A percentile compares a stretch with the other conserved stretches of the same genome.
These are phyloP conservation scores for Holothuria glaberrima DNA, from an alignment of 35 echinoderm and acorn worm species.

Conservation along the genomic window DNA sequence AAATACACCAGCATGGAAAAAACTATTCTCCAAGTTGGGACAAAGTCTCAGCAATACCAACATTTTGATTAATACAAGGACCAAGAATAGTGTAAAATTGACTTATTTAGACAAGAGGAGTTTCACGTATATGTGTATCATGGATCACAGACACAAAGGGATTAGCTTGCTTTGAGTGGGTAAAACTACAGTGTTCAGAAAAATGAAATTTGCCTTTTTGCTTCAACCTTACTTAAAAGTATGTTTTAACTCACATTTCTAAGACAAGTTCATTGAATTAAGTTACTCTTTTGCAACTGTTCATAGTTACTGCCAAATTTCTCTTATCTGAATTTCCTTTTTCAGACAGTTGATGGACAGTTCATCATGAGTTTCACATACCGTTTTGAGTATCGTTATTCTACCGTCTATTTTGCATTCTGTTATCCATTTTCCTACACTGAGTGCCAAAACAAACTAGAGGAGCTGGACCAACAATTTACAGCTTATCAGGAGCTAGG, in stretches of 20 bases:
- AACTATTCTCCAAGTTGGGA: too few relatives aligned
- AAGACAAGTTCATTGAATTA: not conserved
- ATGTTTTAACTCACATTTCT: not conserved
- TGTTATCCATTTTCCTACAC: conserved; percentile 95
- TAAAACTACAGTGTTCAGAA: too few relatives aligned
- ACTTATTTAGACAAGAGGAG: too few relatives aligned
- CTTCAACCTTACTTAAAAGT: too few relatives aligned
- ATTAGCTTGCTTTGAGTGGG: too few relatives aligned
- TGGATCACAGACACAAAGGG: too few relatives aligned
- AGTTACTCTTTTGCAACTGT: not conserved
- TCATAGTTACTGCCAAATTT: not conserved
- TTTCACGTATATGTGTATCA: too few relatives aligned
- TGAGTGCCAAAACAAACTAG: conserved; percentile 85
- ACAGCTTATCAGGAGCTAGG: conserved; percentile 33
- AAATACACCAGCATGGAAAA: too few relatives aligned
- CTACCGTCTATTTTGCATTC: conserved; percentile 97
- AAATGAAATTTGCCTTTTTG: too few relatives aligned
- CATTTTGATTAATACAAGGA: too few relatives aligned
- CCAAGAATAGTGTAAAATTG: too few relatives aligned
- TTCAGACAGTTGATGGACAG: conserved; percentile 92
- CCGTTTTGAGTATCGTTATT: conserved; percentile 93
- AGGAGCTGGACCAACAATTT: conserved; percentile 77
- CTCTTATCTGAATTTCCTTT: not conserved
- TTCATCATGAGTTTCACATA: conserved; percentile 95
- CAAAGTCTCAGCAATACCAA: too few relatives aligned